Percentiles rank a stretch among this genome's conserved stretches.
These are phyloP conservation scores for Nephila pilipes DNA, from an alignment of 1,140 invertebrate species.

Conservation along the genomic window DNA sequence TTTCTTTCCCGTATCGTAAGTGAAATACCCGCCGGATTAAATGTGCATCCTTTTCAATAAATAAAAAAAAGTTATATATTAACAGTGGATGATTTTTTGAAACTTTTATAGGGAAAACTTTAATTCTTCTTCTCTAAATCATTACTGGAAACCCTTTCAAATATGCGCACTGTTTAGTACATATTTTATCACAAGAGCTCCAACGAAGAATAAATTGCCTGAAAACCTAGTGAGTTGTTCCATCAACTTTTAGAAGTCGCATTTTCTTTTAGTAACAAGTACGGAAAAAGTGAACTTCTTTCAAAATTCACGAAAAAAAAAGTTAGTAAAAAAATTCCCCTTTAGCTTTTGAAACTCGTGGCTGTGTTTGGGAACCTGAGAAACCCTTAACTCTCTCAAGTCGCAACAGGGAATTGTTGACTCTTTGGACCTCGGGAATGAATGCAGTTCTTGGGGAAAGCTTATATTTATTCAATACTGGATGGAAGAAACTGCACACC, in stretches of 20 bases:
- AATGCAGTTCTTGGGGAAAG: constrained; percentile 5
- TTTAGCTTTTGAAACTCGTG: neutral
- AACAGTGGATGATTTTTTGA: too few species aligned
- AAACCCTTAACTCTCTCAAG: constrained; percentile 10
- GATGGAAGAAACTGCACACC: neutral
- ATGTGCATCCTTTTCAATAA: too few species aligned
- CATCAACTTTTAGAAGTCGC: constrained; percentile 35
- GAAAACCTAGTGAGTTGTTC: constrained; percentile 30
- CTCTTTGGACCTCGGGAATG: constrained; percentile 46
- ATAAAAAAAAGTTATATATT: too few species aligned
- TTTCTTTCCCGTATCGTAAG: too few species aligned
- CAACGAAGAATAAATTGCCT: constrained; percentile 10
- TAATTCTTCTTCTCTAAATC: neutral
- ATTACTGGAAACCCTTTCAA: neutral
- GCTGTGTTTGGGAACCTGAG: constrained; percentile 48
- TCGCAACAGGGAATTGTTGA: constrained; percentile 68
- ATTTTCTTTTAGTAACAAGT: constrained; percentile 3
- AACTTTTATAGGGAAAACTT: too few species aligned
- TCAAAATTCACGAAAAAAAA: constrained; percentile 40
- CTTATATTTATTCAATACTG: constrained; percentile 53
- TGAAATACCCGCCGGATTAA: too few species aligned
- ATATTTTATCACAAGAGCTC: neutral
- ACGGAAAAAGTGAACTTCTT: constrained; percentile 40
- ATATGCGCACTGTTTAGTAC: neutral
- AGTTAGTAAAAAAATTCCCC: neutral